Percentiles rank a stretch among this genome's conserved stretches.
Conservation (phyloP, 2,797 vertebrate species). For the Menidia menidia region DNA sequence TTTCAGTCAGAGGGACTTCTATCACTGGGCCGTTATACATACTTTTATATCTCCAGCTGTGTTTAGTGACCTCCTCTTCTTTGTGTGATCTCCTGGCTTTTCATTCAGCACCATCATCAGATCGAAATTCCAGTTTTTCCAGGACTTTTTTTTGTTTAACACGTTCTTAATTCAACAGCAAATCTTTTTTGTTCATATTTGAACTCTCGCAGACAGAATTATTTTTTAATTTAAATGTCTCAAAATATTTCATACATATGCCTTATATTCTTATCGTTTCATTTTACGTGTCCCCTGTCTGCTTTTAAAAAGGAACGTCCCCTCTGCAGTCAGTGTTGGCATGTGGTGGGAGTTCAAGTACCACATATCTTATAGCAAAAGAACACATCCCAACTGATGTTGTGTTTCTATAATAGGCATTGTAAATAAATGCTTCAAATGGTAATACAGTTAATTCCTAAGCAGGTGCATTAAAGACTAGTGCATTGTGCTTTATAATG, state of each 20-base stretch:
- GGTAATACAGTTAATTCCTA: too few relatives aligned
- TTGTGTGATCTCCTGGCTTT: background rate
- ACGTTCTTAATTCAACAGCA: too few relatives aligned
- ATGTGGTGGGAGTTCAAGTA: background rate
- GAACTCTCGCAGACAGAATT: background rate
- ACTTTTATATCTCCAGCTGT: background rate
- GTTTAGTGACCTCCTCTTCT: background rate
- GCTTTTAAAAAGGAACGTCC: background rate
- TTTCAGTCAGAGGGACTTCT: background rate
- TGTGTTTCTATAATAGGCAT: too few relatives aligned
- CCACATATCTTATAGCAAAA: too few relatives aligned
- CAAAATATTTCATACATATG: background rate
- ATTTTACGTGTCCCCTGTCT: background rate
- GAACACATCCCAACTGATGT: too few relatives aligned
- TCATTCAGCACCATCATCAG: background rate
- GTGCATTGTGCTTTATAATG: too few relatives aligned
- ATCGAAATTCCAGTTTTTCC: background rate
- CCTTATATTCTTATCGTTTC: background rate
- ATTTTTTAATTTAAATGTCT: background rate
- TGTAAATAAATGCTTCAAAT: too few relatives aligned
- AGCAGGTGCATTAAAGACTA: too few relatives aligned
- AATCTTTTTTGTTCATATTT: too few relatives aligned
- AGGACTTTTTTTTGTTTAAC: background rate
- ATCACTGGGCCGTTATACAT: background rate
- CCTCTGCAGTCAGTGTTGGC: background rate